A percentile compares a stretch with the other conserved stretches of the same genome.
phyloP scores from a whole-genome alignment of 2,888 invertebrate genomes.

The Adela reaumurella region DNA sequence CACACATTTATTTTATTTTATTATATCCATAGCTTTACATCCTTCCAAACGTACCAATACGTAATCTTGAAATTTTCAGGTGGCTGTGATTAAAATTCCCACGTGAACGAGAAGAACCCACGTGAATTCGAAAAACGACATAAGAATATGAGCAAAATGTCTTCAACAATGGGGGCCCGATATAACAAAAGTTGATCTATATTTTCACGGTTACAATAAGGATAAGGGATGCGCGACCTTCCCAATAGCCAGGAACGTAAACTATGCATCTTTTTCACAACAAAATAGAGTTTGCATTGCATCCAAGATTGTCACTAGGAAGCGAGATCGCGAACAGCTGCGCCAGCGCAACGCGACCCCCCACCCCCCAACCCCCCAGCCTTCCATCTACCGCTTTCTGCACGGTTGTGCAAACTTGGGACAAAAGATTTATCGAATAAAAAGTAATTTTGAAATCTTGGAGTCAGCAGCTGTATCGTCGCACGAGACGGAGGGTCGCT shows the following conservation, averaged over 20 bases:
- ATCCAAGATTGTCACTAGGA: not conserved
- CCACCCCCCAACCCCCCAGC: not conserved
- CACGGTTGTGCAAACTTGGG: constrained; percentile 39
- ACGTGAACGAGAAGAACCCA: too few species aligned
- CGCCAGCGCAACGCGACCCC: constrained; percentile 47
- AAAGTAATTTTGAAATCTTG: constrained; percentile 43
- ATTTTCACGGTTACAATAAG: not conserved
- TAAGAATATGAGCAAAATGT: too few species aligned
- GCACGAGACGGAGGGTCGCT: not conserved
- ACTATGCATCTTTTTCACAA: not conserved
- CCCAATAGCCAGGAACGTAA: too few species aligned
- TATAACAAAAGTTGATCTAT: not conserved
- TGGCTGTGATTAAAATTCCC: too few species aligned
- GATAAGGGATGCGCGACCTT: too few species aligned
- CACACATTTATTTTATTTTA: too few species aligned
- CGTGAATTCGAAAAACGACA: too few species aligned
- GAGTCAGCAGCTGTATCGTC: not conserved
- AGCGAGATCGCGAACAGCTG: constrained; percentile 35
- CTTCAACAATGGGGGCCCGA: too few species aligned
- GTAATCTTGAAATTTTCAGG: too few species aligned
- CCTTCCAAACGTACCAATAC: too few species aligned
- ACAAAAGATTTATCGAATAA: constrained; percentile 38
- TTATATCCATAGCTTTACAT: too few species aligned
- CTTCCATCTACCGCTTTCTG: constrained; percentile 36
- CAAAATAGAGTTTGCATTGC: not conserved